Base-by-base conservation (phyloP, 1,140 invertebrate genomes). In the Chymomyza costata region DNA sequence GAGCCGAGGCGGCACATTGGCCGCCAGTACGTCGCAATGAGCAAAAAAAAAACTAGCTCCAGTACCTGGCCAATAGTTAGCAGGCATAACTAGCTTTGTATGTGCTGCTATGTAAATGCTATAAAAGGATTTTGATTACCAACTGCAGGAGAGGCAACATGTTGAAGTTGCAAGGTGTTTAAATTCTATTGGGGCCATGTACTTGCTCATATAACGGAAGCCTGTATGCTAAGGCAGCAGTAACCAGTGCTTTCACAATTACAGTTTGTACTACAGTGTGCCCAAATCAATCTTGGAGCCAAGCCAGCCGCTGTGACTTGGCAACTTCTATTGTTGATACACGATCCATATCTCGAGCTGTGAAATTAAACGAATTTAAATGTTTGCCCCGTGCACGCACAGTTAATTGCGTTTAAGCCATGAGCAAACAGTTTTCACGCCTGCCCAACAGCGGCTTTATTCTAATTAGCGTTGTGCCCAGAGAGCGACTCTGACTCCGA, bases 111-210 rank as follows among this genome's bases (percentile, higher is more conserved):
- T 80, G 73, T 80, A 80, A 80, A 80, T 80, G 67, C 73, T 80
- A 80, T 80, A 80, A 80, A 80, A 80, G 73, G 73, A 80, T 80
- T 81, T 80, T 80, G 73, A 78, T 80, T 78, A 80, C 71, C 45
- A 43, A 56, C 32, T 3, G 32, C 13, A 34, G 32, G 3, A 34
- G 13, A 13, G 13, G 13, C 32, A 34, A 34, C 32, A 34, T 53
- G 62, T 31, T 32, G 49, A 47, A n/a, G n/a, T n/a, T n/a, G n/a
- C 48, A 69, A 73, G 73, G 71, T 80, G 71, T 78, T 53, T 80
- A 47, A 80, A 78, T 80, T 78, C 73, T 74, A 74, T 55, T 59
- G 68, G 64, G 69, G 65, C 41, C 53, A 62, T 32, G 31, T 28
- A 28, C 25, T 6, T 6, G 10, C 5, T 28, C 25, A n/a, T 43